phyloP scores from a whole-genome alignment of 1,140 invertebrate species.

The Drosophila baimaii region DNA sequence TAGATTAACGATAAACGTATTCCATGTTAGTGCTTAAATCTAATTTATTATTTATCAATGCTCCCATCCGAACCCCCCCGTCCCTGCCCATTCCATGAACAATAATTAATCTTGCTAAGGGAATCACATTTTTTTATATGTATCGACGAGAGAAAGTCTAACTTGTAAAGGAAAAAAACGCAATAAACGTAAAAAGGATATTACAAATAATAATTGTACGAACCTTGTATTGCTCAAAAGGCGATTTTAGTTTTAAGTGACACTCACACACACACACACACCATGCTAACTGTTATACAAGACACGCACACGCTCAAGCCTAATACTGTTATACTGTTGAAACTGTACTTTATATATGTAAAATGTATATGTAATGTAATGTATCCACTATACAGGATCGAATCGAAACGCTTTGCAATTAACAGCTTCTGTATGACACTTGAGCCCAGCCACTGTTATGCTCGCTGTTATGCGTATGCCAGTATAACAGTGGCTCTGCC shows the following conservation, averaged over 20 bases:
- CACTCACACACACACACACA: constrained; percentile 42
- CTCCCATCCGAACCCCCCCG: constrained; percentile 4
- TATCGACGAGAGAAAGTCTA: constrained; percentile 50
- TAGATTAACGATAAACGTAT: constrained; percentile 45
- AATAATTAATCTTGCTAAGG: constrained; percentile 24
- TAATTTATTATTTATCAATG: constrained; percentile 69
- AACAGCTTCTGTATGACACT: constrained; percentile 32
- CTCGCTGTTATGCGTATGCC: background rate
- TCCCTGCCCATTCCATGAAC: constrained; percentile 27
- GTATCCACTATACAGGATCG: constrained; percentile 17
- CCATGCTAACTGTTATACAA: constrained; percentile 74
- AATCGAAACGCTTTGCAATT: constrained; percentile 35
- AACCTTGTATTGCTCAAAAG: constrained; percentile 41
- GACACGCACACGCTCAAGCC: constrained; percentile 40
- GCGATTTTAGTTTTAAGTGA: constrained; percentile 43
- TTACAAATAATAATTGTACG: constrained; percentile 11
- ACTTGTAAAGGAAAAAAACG: constrained; percentile 21
- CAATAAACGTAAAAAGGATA: constrained; percentile 1
- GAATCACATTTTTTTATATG: constrained; percentile 3
- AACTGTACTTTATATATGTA: constrained; percentile 57
- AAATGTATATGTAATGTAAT: constrained; percentile 10
- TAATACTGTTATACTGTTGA: constrained; percentile 64
- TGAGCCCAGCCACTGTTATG: constrained; percentile 11
- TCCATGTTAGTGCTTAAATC: constrained; percentile 80
- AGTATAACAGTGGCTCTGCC: constrained; percentile 14